Base-by-base conservation (phyloP, 2,888 invertebrate species). In the Toxonevra muliebris region DNA sequence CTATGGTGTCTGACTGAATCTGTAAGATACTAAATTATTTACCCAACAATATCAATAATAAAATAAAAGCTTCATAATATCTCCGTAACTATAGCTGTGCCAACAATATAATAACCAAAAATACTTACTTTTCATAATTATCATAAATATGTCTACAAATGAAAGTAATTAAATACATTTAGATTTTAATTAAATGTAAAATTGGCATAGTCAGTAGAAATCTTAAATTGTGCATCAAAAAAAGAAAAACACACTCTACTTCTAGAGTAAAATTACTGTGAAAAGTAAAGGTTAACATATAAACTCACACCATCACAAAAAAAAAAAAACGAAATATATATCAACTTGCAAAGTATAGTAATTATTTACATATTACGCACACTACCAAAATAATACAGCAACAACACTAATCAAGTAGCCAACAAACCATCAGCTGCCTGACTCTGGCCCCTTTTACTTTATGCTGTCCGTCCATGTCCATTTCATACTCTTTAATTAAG, bases 351-450 rank as follows among this genome's bases (percentile, higher is more conserved):
- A 20, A 58, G n/a, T 30, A 13, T 58, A n/a, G 58, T 58, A 58
- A 58, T 58, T 58, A 58, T 58, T 58, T 58, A 41, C 58, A 61
- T 48, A 61, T 45, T 45, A 61, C 8, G 30, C 61, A 61, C 19
- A 61, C 13, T 13, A 13, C 2, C 54, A 19, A n/a, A n/a, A n/a
- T 54, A 17, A 12, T 19, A 12, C 3, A 2, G 11, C 20, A n/a
- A 4, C 12, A 11, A n/a, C 12, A n/a, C n/a, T n/a, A n/a, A 12
- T n/a, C 12, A 54, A 19, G 54, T 19, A 17, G 4, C 11, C 17
- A n/a, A 48, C 50, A 13, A 48, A 48, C 50, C 50, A 4, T 15
- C 50, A n/a, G 2, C 50, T 15, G 15, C 54, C 15, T 19, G 5
- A 48, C 11, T 13, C 15, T 9, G 48, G 48, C 8, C 5, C 5